A percentile compares a stretch with the other conserved stretches of the same genome.
These are phyloP conservation scores for Prochilodus magdalenae DNA, from an alignment of 2,113 vertebrate species.

Conservation along the genomic window DNA sequence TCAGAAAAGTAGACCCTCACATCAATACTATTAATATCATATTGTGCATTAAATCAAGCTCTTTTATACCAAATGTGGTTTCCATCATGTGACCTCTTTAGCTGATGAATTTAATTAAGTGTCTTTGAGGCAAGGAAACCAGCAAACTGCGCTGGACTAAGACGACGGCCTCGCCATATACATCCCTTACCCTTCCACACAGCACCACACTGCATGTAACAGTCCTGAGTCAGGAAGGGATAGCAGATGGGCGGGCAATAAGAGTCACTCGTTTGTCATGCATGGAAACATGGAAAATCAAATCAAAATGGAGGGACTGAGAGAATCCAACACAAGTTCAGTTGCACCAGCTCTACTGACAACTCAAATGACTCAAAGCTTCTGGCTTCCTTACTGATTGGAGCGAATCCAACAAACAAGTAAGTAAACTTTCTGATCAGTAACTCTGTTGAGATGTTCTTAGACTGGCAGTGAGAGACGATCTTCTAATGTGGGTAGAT, in stretches of 20 bases:
- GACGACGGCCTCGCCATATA: background rate
- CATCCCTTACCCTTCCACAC: background rate
- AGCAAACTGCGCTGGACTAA: background rate
- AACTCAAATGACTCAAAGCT: background rate
- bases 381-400: background rate
- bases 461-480: too few relatives aligned
- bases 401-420: background rate
- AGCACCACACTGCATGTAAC: background rate
- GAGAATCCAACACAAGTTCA: background rate
- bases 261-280: background rate
- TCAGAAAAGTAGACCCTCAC: too few relatives aligned
- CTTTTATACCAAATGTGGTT: too few relatives aligned
- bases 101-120: too few relatives aligned
- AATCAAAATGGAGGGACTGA: background rate
- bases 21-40: too few relatives aligned
- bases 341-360: background rate
- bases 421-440: background rate
- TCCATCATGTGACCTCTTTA: too few relatives aligned
- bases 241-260: background rate
- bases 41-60: too few relatives aligned
- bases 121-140: too few relatives aligned
- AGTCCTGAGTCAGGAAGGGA: background rate
- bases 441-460: too few relatives aligned
- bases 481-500: background rate
- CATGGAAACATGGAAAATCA: background rate